These are phyloP conservation scores for Drosophila suboccidentalis DNA, from an alignment of 2,888 invertebrate species.

Conservation along the genomic window DNA sequence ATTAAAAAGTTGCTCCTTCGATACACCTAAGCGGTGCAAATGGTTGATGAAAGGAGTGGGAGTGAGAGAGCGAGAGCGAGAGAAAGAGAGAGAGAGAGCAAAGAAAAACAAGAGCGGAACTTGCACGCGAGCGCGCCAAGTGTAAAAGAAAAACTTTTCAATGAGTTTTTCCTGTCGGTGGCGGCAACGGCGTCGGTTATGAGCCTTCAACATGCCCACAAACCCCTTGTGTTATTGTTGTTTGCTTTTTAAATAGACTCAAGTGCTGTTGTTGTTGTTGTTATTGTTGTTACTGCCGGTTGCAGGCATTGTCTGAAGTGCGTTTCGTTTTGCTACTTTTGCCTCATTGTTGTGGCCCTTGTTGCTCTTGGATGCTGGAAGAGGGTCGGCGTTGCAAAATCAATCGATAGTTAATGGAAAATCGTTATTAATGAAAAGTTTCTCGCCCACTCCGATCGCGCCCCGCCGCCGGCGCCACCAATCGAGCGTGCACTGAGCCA, in stretches of 20 bases:
- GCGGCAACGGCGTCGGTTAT: conserved; percentile 69
- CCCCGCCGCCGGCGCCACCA: conserved; percentile 41
- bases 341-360: conserved; percentile 53
- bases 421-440: conserved; percentile 86
- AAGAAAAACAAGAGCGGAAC: conserved; percentile 21
- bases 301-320: conserved; percentile 81
- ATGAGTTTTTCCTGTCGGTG: conserved; percentile 82
- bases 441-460: conserved; percentile 43
- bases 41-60: not conserved
- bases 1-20: conserved; percentile 82
- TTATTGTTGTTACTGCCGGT: conserved; percentile 53
- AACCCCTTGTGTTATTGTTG: conserved; percentile 72
- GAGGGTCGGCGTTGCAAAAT: conserved; percentile 78
- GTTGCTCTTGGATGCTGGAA: conserved; percentile 54
- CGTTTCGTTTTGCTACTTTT: conserved; percentile 74
- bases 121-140: conserved; percentile 69
- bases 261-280: conserved; percentile 68
- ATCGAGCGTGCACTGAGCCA: conserved; percentile 82
- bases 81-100: not conserved
- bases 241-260: conserved; percentile 81
- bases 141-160: conserved; percentile 83
- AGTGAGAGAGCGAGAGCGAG: not conserved
- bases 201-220: conserved; percentile 57
- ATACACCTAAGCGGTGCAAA: conserved; percentile 55
- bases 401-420: conserved; percentile 86